These are phyloP conservation scores for Glomeris maerens DNA, from an alignment of 1,140 invertebrate genomes.

Conservation along the genomic window DNA sequence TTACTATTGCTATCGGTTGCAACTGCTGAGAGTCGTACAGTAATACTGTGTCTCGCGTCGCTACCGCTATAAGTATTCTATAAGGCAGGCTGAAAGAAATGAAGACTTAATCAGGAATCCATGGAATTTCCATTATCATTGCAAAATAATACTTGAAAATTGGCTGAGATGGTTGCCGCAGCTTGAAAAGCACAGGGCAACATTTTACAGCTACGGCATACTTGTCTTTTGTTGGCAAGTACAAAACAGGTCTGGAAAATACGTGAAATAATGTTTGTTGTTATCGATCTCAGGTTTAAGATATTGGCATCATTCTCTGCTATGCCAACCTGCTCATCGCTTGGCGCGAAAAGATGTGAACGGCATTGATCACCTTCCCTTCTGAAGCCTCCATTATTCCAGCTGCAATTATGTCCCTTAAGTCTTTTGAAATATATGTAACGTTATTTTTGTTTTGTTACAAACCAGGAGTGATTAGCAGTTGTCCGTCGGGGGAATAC, in stretches of 20 bases:
- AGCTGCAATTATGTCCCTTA: conserved; percentile 28
- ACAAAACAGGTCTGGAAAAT: conserved; percentile 53
- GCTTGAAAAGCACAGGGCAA: conserved; percentile 58
- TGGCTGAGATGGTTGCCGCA: conserved; percentile 29
- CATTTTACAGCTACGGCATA: conserved; percentile 64
- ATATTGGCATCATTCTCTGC: too few species aligned
- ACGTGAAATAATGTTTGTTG: too few species aligned
- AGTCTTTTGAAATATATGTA: not conserved
- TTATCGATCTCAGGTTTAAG: too few species aligned
- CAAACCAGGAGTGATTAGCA: conserved; percentile 59
- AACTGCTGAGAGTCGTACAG: conserved; percentile 89
- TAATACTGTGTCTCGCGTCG: conserved; percentile 67
- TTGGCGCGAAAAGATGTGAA: conserved; percentile 66
- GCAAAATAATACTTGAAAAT: conserved; percentile 24
- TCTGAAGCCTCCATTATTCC: conserved; percentile 47
- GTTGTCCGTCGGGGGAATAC: conserved; percentile 76
- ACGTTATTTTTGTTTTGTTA: conserved; percentile 21
- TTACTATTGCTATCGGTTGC: too few species aligned
- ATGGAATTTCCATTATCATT: not conserved
- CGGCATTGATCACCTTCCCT: conserved; percentile 46
- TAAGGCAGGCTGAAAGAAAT: conserved; percentile 51
- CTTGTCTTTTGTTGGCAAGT: conserved; percentile 62
- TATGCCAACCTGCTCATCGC: too few species aligned
- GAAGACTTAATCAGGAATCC: conserved; percentile 1
- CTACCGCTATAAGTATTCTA: conserved; percentile 77